Base-by-base conservation (phyloP, 2,113 vertebrate genomes). In the Mormyrus lacerda region DNA sequence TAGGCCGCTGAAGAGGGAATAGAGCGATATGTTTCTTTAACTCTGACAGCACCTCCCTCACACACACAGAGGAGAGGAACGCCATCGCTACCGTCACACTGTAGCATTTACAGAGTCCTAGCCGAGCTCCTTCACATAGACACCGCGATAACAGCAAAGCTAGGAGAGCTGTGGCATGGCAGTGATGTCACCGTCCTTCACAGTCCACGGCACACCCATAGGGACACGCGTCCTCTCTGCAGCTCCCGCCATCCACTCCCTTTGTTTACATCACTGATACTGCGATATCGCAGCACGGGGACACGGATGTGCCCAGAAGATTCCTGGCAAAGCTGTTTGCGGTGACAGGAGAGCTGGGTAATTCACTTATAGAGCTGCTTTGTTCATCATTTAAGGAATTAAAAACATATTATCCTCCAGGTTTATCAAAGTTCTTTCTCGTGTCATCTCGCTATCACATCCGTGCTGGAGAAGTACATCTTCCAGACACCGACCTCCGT, bases 351-450 rank as follows among this genome's bases (percentile, higher is more conserved):
- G 42, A 76, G 3, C 42, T 11, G 19, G n/a, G 88, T 31, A 88
- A 53, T 88, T 79, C 27, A 88, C 17, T 88, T 82, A 39, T 15
- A 17, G 3, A 82, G 47, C 88, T 27, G 48, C 47, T 27, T 50
- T 27, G 24, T 48, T 27, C 47, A 50, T 45, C 35, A 42, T 79
- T 58, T 19, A 21, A 58, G 53, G 27, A 31, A 53, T 82, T 82
- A 48, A 51, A 88, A 88, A 88, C 58, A 76, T 27, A 79, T 88
- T 79, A 24, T 88, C 44, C 27, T n/a, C 65, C 88, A 82, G 51
- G 45, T 35, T 88, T 76, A n/a, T 79, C 47, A 47, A 73, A 31
- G 47, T 51, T 76, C 19, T 51, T 39, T 51, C 31, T 27, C 27
- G 39, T 76, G 31, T 82, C 42, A 35, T 50, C 9, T 88, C 69